A percentile compares a stretch with the other conserved stretches of the same genome.
Conservation (phyloP, 2,797 vertebrate species). For the Moxostoma hubbsi region DNA sequence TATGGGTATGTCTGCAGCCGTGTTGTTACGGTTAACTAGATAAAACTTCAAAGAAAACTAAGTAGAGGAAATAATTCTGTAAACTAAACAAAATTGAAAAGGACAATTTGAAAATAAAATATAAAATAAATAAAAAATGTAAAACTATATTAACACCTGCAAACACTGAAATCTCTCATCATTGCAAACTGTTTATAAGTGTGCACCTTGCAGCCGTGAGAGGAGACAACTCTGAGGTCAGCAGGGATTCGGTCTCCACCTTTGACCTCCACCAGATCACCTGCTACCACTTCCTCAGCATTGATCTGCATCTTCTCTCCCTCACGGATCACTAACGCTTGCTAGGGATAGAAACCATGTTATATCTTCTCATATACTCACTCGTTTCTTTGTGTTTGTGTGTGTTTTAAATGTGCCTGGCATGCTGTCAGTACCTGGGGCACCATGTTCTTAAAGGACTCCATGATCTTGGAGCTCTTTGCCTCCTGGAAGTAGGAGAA, state of each 20-base stretch:
- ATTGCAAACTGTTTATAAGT: background rate
- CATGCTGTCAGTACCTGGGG: slow-evolving; percentile 79
- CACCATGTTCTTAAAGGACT: slow-evolving; percentile 96
- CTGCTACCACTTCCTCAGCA: slow-evolving; percentile 89
- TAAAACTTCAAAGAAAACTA: no score
- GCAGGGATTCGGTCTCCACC: slow-evolving; percentile 92
- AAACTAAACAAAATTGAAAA: no score
- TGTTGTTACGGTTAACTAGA: no score
- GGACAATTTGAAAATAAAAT: no score
- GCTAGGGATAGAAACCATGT: slow-evolving; percentile 71
- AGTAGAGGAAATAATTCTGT: no score
- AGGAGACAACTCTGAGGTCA: slow-evolving; percentile 88
- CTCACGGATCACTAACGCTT: slow-evolving; percentile 93
- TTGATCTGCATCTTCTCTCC: slow-evolving; percentile 94
- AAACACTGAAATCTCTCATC: background rate
- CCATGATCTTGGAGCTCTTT: slow-evolving; percentile 96
- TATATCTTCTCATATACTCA: background rate
- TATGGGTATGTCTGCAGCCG: background rate
- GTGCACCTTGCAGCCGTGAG: slow-evolving; percentile 91
- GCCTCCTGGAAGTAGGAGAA: slow-evolving; percentile 96
- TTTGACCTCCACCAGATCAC: slow-evolving; percentile 92
- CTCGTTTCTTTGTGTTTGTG: background rate
- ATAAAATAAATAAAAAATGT: no score
- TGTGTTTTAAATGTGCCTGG: background rate
- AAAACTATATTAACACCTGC: no score